A percentile compares a stretch with the other conserved stretches of the same genome.
phyloP scores from a whole-genome alignment of 2,888 invertebrate genomes.

The Rutpela maculata region DNA sequence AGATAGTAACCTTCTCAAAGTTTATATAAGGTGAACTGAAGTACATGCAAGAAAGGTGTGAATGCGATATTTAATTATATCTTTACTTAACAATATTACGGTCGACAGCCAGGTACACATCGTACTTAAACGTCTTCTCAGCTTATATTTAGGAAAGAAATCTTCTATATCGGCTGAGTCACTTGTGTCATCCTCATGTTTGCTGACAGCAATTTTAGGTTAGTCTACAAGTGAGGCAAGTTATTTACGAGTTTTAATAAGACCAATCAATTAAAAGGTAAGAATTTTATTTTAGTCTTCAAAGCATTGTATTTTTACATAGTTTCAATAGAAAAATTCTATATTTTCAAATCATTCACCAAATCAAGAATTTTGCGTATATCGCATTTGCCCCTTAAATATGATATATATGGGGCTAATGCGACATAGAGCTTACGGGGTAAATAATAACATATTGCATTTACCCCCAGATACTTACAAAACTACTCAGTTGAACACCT shows the following conservation, averaged over 20 bases:
- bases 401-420: conserved; percentile 7
- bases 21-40: no score
- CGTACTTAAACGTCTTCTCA: conserved; percentile 10
- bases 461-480: conserved; percentile 6
- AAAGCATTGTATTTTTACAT: not conserved
- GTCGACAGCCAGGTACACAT: no score
- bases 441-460: conserved; percentile 9
- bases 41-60: no score
- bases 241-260: not conserved
- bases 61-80: no score
- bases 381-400: conserved; percentile 22
- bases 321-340: not conserved
- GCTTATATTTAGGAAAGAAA: not conserved
- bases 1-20: no score
- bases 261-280: conserved; percentile 13
- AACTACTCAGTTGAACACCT: conserved; percentile 1
- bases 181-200: no score
- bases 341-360: conserved; percentile 2
- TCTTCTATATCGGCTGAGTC: no score
- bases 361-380: not conserved
- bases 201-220: not conserved
- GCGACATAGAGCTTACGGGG: conserved; percentile 9
- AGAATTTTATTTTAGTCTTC: conserved; percentile 20
- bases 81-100: no score
- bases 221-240: not conserved